Evolutionary conservation across 1,140 invertebrate genomes (phyloP), one percentile per base, ranked within the genome.

Genomic region (Holcopasites calliopsidis): DNA sequence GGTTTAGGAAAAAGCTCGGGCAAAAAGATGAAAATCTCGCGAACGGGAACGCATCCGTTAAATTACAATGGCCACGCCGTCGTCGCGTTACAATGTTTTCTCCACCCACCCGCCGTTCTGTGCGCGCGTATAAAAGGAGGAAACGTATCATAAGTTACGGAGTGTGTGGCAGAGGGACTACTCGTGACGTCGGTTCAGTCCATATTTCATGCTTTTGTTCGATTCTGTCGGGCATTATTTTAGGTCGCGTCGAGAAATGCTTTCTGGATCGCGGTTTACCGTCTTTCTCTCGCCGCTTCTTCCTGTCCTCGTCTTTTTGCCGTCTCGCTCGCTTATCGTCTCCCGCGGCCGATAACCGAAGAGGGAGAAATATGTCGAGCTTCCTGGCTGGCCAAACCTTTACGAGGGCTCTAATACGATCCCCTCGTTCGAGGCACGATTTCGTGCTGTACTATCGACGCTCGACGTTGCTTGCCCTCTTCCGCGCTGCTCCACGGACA

Each of bases 141-240:
- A 87, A 88, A 82, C 87, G 84, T 86, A 90, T 90, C 87, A 91
- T 91, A 89, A 91, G 87, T 91, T 90, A 90, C 83, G 72, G 76
- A 79, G 84, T 79, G 76, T 21, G 60, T 64, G 83, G n/a, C 26
- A 33, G 70, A 85, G 84, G 88, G 86, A 88, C 83, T 21, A 1
- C 18, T 87, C 86, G 86, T 83, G 85, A 80, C 86, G 79, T 78
- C 77, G 77, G 82, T 85, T 80, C 73, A 86, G 86, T 87, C 84
- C 86, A 90, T 90, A 91, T 88, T 90, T 91, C 89, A 91, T 88
- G 86, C 90, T 91, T 91, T 91, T 91, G 90, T 91, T 91, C 90
- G 90, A 91, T 91, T 91, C 86, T 84, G 88, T 90, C 87, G 87
- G 85, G 88, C 88, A 91, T 91, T 91, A 91, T 91, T 91, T 91